Percentiles rank a stretch among this genome's conserved stretches.
phyloP scores from a whole-genome alignment of 1,140 invertebrate genomes.

The Dendroctonus valens region DNA sequence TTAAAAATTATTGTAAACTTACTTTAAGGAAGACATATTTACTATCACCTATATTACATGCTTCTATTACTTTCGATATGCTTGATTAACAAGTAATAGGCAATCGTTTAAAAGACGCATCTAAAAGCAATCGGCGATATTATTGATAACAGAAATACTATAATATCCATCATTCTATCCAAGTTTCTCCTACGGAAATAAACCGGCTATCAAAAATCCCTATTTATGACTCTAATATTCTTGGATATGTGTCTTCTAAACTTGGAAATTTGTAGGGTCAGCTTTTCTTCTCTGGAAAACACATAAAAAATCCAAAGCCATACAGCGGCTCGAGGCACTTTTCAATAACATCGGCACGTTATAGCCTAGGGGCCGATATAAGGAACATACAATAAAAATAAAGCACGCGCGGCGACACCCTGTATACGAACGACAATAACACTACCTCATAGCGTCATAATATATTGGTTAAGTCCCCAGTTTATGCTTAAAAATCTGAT shows the following conservation, averaged over 20 bases:
- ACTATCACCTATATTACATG: too few species aligned
- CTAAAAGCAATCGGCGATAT: too few species aligned
- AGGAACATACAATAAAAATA: constrained; percentile 31
- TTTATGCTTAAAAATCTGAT: constrained; percentile 17
- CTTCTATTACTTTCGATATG: too few species aligned
- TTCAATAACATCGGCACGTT: constrained; percentile 32
- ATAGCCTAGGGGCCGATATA: constrained; percentile 27
- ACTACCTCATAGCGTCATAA: constrained; percentile 25
- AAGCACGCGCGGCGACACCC: constrained; percentile 27
- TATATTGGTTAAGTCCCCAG: constrained; percentile 27
- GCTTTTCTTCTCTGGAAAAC: constrained; percentile 24
- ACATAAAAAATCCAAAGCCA: constrained; percentile 24
- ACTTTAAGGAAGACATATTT: too few species aligned
- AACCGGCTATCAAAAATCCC: constrained; percentile 23
- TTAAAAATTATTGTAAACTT: too few species aligned
- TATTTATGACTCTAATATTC: constrained; percentile 30
- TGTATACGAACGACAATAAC: constrained; percentile 33
- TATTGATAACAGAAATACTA: too few species aligned
- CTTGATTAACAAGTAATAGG: too few species aligned
- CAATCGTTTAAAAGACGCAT: too few species aligned
- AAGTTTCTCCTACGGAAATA: constrained; percentile 10
- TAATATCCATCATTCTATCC: too few species aligned
- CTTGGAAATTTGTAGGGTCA: constrained; percentile 30
- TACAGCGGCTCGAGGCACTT: constrained; percentile 26
- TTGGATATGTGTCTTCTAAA: constrained; percentile 26